phyloP scores from a whole-genome alignment of 2,113 vertebrate species.

The human (Homo sapiens) region DNA sequence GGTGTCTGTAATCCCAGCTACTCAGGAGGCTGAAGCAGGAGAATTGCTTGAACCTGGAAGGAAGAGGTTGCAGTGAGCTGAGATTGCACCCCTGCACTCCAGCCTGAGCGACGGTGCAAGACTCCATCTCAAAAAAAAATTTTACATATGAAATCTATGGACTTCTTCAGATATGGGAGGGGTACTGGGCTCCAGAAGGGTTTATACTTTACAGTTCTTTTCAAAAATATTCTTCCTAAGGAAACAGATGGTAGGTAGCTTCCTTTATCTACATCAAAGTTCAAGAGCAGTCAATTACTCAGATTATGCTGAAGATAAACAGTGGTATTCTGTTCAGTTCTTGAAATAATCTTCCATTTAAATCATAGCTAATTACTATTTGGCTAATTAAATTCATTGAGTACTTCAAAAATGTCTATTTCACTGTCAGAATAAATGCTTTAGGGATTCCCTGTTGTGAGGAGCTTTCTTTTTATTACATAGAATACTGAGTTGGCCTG shows the following conservation, averaged over 20 bases:
- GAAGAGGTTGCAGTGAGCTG: too few relatives aligned
- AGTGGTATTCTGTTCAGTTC: slow-evolving; percentile 36
- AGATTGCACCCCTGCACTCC: too few relatives aligned
- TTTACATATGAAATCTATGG: background rate
- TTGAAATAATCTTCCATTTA: slow-evolving; percentile 72
- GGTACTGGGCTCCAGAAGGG: background rate
- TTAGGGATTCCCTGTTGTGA: background rate
- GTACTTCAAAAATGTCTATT: slow-evolving; percentile 53
- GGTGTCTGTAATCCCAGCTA: too few relatives aligned
- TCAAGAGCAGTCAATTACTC: slow-evolving; percentile 44
- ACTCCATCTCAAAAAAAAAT: too few relatives aligned
- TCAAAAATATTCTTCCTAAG: slow-evolving; percentile 14
- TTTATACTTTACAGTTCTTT: background rate
- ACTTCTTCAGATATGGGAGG: background rate
- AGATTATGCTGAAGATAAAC: slow-evolving; percentile 62
- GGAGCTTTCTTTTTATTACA: background rate
- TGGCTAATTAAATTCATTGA: slow-evolving; percentile 63
- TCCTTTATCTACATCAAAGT: background rate
- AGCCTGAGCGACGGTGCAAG: too few relatives aligned
- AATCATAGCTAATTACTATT: slow-evolving; percentile 63
- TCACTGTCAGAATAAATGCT: slow-evolving; percentile 20
- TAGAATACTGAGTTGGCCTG: background rate
- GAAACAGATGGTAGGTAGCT: slow-evolving; percentile 54
- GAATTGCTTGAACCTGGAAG: too few relatives aligned
- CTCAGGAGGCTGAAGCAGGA: too few relatives aligned